Evolutionary conservation across 2,888 invertebrate species (phyloP).

Genomic region (Epistrophe eligans): DNA sequence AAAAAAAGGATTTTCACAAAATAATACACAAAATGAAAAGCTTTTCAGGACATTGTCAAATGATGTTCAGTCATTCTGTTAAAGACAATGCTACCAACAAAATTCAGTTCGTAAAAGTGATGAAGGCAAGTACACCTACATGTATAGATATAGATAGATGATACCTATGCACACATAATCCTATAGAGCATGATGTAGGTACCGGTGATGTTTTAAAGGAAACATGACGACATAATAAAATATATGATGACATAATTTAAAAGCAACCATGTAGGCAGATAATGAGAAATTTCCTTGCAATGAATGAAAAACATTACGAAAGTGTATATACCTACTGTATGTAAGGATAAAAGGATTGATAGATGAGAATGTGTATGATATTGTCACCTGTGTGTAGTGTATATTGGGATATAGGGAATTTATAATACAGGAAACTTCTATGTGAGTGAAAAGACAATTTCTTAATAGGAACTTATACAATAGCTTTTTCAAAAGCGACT

Average conservation of each 20-base stretch:
- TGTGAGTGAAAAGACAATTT: constrained; percentile 48
- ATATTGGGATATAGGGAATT: constrained; percentile 1
- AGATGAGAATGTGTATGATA: constrained; percentile 38
- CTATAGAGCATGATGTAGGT: neutral
- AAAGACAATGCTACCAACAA: constrained; percentile 59
- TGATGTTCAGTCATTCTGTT: constrained; percentile 72
- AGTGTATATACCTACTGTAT: constrained; percentile 13
- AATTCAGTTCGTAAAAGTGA: constrained; percentile 41
- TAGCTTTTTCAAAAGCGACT: constrained; percentile 9
- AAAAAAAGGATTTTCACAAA: constrained; percentile 64
- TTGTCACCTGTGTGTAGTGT: constrained; percentile 32
- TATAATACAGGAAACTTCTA: neutral
- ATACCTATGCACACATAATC: neutral
- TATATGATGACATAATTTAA: constrained; percentile 71
- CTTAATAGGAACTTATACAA: constrained; percentile 41
- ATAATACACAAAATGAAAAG: constrained; percentile 74
- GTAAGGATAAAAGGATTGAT: constrained; percentile 16
- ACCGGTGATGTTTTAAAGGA: constrained; percentile 39
- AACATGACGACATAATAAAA: constrained; percentile 65
- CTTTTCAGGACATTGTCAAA: constrained; percentile 73
- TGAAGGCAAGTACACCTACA: constrained; percentile 11
- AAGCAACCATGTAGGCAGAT: constrained; percentile 65
- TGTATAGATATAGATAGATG: no score
- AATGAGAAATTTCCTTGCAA: constrained; percentile 73
- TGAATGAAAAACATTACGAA: constrained; percentile 52